These are phyloP conservation scores for Acronicta alni DNA, from an alignment of 2,888 invertebrate genomes.

Conservation along the genomic window DNA sequence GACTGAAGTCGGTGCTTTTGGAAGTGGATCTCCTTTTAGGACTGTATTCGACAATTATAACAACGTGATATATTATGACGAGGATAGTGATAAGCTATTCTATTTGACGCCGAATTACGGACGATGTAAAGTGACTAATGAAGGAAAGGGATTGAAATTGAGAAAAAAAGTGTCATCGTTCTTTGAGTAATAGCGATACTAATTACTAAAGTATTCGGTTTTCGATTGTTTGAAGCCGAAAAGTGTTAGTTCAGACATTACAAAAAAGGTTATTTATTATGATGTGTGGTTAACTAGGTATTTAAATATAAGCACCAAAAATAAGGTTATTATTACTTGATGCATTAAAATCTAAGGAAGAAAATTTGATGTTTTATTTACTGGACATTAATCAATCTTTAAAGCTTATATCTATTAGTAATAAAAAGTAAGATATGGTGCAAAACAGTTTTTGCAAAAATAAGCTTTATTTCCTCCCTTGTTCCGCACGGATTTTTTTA, in stretches of 20 bases:
- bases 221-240: slow-evolving; percentile 12
- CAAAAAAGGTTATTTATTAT: slow-evolving; percentile 19
- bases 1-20: slow-evolving; percentile 71
- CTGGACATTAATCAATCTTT: too few species aligned
- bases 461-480: too few species aligned
- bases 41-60: slow-evolving; percentile 75
- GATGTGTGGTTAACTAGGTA: neutral
- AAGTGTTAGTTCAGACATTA: slow-evolving; percentile 8
- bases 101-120: slow-evolving; percentile 73
- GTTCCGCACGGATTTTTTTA: too few species aligned
- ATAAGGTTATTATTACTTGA: neutral
- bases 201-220: slow-evolving; percentile 17
- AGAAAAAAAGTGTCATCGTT: slow-evolving; percentile 46
- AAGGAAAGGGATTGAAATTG: slow-evolving; percentile 54
- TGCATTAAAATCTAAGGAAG: too few species aligned
- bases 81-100: slow-evolving; percentile 66
- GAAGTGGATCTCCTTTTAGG: slow-evolving; percentile 64
- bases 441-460: too few species aligned
- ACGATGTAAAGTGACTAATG: slow-evolving; percentile 66
- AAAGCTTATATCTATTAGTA: too few species aligned
- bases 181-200: slow-evolving; percentile 17
- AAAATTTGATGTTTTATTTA: too few species aligned
- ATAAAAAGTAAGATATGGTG: too few species aligned
- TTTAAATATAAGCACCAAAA: neutral
- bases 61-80: slow-evolving; percentile 75